phyloP scores from a whole-genome alignment of 2,797 vertebrate species.

The Esox masquinongy region DNA sequence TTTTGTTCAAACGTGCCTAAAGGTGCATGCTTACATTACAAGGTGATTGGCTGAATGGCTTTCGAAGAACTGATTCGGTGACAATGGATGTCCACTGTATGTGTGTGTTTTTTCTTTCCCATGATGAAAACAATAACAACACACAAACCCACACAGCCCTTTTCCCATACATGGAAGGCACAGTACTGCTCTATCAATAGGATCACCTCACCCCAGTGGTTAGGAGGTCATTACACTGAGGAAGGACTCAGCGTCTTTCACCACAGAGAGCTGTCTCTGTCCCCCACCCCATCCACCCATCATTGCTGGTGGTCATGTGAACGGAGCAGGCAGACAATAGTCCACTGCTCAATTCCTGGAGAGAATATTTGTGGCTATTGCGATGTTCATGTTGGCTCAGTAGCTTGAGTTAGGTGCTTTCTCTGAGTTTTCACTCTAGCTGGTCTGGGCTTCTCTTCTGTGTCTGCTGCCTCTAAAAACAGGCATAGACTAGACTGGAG shows the following conservation, averaged over 20 bases:
- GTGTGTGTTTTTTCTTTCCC: background rate
- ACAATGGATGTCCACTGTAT: background rate
- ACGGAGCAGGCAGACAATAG: background rate
- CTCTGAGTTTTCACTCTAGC: constrained; percentile 11
- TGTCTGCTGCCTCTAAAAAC: no score
- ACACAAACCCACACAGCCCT: background rate
- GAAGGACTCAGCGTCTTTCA: background rate
- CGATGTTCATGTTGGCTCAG: background rate
- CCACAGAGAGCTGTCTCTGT: background rate
- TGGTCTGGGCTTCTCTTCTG: background rate
- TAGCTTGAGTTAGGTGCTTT: constrained; percentile 8
- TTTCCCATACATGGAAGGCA: background rate
- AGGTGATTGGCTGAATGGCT: background rate
- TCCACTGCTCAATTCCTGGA: no score
- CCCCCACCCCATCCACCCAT: background rate
- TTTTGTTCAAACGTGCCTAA: background rate
- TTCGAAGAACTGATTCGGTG: background rate
- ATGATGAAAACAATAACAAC: background rate
- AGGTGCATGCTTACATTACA: background rate
- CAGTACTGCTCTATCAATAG: background rate
- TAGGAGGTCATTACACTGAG: background rate
- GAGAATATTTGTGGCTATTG: constrained; percentile 9
- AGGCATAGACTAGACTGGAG: no score
- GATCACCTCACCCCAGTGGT: background rate
- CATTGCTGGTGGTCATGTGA: background rate